Base-by-base conservation (phyloP, 2,797 vertebrate species). In the Phaenicophaeus curvirostris region DNA sequence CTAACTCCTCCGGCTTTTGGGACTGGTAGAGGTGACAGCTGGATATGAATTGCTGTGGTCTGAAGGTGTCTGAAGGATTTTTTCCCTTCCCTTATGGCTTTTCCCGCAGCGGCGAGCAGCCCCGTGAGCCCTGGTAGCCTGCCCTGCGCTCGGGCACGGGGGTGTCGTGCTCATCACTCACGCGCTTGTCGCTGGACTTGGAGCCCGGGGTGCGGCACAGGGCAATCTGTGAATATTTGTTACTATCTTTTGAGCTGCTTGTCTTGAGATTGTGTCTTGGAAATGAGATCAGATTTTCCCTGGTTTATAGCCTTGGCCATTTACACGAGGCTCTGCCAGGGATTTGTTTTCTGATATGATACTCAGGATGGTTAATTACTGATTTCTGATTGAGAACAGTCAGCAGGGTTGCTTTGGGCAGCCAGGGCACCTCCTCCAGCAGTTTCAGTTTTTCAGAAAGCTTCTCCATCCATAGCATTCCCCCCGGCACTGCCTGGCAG, bases 371-470 rank as follows among this genome's bases (percentile, higher is more conserved):
- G 58, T 83, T 86, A 78, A 92, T 95, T 33, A 75, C n/a, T 65
- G 73, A 74, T 87, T 86, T 92, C 42, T 67, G 28, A n/a, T 28
- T 35, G 41, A 41, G 15, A 77, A 69, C 28, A 15, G 55, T 37
- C 1, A 0, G 10, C 18, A 2, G 58, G 19, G 30, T 27, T 0
- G 0, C 57, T 74, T 61, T 1, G 4, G 39, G 48, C 28, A 80
- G 19, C 15, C 37, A n/a, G 50, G 35, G 8, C 37, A 53, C 54
- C 51, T 81, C 42, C 44, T 62, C 42, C 19, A 21, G 67, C 51
- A 53, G 31, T 28, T 76, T 48, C 21, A 42, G 17, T 68, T 59
- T 50, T 54, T 77, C 62, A 50, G 25, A 66, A 83, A 78, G 30
- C 42, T 59, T 2, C 0, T 75, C 33, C 58, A n/a, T 37, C 69